phyloP scores from a whole-genome alignment of 2,888 invertebrate species.

The Eulithis prunata region DNA sequence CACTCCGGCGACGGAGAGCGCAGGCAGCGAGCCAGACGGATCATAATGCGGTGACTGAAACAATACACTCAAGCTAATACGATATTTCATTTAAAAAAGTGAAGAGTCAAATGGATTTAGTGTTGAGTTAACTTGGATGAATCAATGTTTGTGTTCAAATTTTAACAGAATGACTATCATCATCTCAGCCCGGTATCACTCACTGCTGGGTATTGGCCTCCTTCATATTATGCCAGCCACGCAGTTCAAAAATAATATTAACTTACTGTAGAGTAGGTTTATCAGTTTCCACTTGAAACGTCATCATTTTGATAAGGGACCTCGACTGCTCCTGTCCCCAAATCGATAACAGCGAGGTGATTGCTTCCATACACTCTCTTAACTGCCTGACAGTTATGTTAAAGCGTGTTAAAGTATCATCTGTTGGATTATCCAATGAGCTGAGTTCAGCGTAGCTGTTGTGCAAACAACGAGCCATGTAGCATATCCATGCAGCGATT shows the following conservation, averaged over 20 bases:
- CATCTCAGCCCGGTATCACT: no score
- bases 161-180: no score
- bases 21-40: constrained; percentile 64
- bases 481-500: constrained; percentile 67
- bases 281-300: constrained; percentile 51
- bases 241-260: not conserved
- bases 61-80: no score
- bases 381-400: not conserved
- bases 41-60: constrained; percentile 66
- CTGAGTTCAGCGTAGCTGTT: not conserved
- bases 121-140: no score
- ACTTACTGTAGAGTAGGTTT: constrained; percentile 57
- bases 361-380: constrained; percentile 18
- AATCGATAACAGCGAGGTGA: constrained; percentile 33
- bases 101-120: no score
- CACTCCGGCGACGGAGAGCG: constrained; percentile 47
- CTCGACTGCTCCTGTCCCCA: constrained; percentile 60
- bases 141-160: no score
- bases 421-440: not conserved
- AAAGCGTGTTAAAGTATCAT: not conserved
- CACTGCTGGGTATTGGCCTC: no score
- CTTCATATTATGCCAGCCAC: no score
- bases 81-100: no score
- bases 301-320: constrained; percentile 61
- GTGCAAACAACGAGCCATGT: constrained; percentile 49